A percentile compares a stretch with the other conserved stretches of the same genome.
These are phyloP conservation scores for Oasisia sp. DNA, from an alignment of 2,888 invertebrate species.

Conservation along the genomic window DNA sequence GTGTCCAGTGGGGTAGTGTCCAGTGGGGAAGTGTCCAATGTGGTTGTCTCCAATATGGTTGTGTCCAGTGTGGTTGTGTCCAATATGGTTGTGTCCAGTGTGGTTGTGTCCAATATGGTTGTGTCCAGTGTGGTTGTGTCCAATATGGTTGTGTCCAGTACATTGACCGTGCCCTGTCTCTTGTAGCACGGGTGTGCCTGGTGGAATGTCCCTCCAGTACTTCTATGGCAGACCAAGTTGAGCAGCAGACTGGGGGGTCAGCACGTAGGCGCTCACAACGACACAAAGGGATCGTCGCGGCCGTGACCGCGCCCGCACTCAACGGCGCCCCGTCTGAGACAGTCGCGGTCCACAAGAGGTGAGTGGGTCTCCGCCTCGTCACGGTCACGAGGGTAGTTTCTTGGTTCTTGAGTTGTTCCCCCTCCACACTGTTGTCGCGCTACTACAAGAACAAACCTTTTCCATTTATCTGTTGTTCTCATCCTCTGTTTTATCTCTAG, in stretches of 20 bases:
- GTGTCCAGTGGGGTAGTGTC: too few species aligned
- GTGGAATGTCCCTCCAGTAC: constrained; percentile 76
- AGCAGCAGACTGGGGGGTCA: constrained; percentile 62
- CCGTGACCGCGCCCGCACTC: not conserved
- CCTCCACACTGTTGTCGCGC: too few species aligned
- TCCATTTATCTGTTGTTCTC: too few species aligned
- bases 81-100: too few species aligned
- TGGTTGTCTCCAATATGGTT: too few species aligned
- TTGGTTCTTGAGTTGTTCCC: not conserved
- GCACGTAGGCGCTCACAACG: constrained; percentile 51
- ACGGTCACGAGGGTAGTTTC: too few species aligned
- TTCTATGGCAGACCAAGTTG: constrained; percentile 66
- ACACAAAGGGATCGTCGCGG: constrained; percentile 20
- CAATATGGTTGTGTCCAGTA: not conserved
- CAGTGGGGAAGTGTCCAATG: too few species aligned
- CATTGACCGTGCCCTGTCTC: not conserved
- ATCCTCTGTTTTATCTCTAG: too few species aligned
- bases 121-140: not conserved
- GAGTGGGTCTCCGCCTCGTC: not conserved
- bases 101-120: too few species aligned
- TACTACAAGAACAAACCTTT: too few species aligned
- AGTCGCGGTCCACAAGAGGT: not conserved
- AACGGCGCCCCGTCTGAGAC: not conserved
- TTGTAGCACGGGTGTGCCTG: not conserved
- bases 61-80: too few species aligned